These are phyloP conservation scores for Clupea harengus DNA, from an alignment of 2,113 vertebrate genomes.

Conservation along the genomic window DNA sequence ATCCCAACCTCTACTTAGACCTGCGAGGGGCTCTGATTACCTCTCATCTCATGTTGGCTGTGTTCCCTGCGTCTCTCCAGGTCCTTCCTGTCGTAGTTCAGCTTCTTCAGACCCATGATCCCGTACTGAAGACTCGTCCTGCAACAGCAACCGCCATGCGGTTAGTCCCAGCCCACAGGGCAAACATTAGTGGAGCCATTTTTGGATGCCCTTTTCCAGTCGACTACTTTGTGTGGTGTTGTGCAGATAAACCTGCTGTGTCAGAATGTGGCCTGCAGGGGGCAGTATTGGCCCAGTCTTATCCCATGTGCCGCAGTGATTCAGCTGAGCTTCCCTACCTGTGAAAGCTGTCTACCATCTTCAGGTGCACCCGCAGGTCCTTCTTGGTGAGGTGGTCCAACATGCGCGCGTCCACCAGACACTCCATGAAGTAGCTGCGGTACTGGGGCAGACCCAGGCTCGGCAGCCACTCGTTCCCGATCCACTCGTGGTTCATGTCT, in stretches of 20 bases:
- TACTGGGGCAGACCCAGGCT: conserved; percentile 98
- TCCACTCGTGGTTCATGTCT: conserved; percentile 99
- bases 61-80: conserved; percentile 93
- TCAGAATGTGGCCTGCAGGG: background rate
- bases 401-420: conserved; percentile 97
- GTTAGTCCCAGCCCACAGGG: background rate
- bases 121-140: conserved; percentile 99
- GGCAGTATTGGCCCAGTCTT: background rate
- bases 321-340: conserved; percentile 69
- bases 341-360: conserved; percentile 99
- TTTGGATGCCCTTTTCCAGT: too few species aligned
- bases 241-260: too few species aligned
- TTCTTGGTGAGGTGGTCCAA: conserved; percentile 98
- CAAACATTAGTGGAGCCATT: background rate
- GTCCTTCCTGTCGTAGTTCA: conserved; percentile 98
- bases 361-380: conserved; percentile 96
- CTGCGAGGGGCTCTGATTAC: conserved; percentile 51
- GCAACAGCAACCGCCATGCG: conserved; percentile 32
- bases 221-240: too few species aligned
- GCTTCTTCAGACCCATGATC: conserved; percentile 98
- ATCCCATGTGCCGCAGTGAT: background rate
- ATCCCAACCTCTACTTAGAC: too few species aligned
- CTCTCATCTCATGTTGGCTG: conserved; percentile 98
- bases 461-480: conserved; percentile 98
- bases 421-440: conserved; percentile 99